Base-by-base conservation (phyloP, 2,797 vertebrate species). In the Kryptolebias ocellatus region DNA sequence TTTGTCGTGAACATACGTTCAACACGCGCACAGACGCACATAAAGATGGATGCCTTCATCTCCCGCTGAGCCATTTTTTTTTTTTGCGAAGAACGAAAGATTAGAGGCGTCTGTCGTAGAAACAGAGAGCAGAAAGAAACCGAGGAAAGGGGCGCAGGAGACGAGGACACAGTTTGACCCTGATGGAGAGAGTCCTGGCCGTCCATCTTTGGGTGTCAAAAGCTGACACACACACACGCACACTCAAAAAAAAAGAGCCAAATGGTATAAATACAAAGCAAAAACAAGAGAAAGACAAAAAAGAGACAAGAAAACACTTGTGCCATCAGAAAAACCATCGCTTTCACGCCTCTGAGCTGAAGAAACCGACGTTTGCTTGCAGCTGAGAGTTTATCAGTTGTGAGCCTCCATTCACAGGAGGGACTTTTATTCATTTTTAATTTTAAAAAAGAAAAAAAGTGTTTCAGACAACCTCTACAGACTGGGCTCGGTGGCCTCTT, bases 401-500 rank as follows among this genome's bases (percentile, higher is more conserved):
- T 85, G 87, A 90, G 88, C 60, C 86, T 89, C 91, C 81, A 76
- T 81, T 73, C 67, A 64, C 66, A 81, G 76, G 60, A 85, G 64
- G 64, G 64, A 84, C 53, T 11, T 45, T 62, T 42, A 12, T 34
- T 34, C 39, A 42, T 42, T 42, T 42, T 42, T 42, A 42, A 14
- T 58, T 28, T 62, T 17, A 17, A 10, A 5, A 16, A 14, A 11
- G 55, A 60, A 15, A 55, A 15, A 58, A 55, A 70, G 67, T 56
- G 68, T 82, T 71, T 80, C 49, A 84, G 83, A 84, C 88, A 90
- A 93, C 93, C 92, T 94, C 92, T 89, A 89, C 90, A 84, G 78
- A 49, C 69, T 89, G 90, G 90, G 90, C 83, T 72, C 82, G 80
- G 90, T 82, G 83, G 88, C 85, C 83, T 92, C 86, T 91, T 94